Conservation (phyloP, 2,888 invertebrate species). For the Eudemis profundana region DNA sequence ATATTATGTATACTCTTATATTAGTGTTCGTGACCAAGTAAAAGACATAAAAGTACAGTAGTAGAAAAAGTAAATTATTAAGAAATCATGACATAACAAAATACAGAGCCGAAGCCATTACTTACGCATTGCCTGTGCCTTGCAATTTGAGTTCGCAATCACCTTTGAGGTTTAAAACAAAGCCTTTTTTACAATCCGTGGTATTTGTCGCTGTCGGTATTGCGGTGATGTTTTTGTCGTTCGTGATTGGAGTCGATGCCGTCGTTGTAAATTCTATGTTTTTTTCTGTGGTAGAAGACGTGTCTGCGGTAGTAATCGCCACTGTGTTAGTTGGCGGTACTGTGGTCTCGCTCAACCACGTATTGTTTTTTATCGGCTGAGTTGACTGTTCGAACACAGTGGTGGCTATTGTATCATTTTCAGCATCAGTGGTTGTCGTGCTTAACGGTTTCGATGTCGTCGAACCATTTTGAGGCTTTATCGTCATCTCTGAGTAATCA, state of each 20-base stretch:
- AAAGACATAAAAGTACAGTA: not conserved
- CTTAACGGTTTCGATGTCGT: constrained; percentile 75
- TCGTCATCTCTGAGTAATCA: constrained; percentile 89
- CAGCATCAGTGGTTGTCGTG: constrained; percentile 53
- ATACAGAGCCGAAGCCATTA: constrained; percentile 44
- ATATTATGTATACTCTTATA: no score
- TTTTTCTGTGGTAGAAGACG: constrained; percentile 49
- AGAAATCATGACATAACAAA: not conserved
- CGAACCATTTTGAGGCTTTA: constrained; percentile 84
- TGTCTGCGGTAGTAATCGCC: constrained; percentile 10
- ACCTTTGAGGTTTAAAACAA: constrained; percentile 70
- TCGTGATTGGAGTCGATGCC: constrained; percentile 42
- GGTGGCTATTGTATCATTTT: constrained; percentile 53
- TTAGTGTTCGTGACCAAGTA: no score
- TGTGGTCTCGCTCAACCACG: constrained; percentile 27
- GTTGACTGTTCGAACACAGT: constrained; percentile 51
- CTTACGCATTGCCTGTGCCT: constrained; percentile 76
- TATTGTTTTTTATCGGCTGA: constrained; percentile 49
- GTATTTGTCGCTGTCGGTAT: constrained; percentile 45
- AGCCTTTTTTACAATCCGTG: constrained; percentile 72
- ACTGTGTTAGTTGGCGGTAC: constrained; percentile 1
- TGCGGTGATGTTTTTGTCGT: constrained; percentile 47
- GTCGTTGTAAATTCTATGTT: constrained; percentile 47
- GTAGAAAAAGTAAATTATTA: no score
- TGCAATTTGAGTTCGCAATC: constrained; percentile 74